These are phyloP conservation scores for Merops nubicus DNA, from an alignment of 2,113 vertebrate species.

Conservation along the genomic window DNA sequence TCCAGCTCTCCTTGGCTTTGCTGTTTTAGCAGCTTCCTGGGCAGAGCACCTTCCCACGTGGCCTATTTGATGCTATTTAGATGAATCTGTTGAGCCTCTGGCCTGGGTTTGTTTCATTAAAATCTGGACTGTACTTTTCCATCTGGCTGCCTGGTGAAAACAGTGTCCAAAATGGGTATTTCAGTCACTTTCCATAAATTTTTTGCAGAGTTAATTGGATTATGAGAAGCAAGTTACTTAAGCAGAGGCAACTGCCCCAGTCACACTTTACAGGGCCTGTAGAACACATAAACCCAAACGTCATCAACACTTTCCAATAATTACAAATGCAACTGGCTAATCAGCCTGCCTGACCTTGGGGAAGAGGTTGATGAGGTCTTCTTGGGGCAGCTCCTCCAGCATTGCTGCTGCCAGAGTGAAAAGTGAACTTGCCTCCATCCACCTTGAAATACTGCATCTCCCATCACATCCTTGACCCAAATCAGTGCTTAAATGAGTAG, in stretches of 20 bases:
- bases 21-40: not conserved
- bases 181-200: not conserved
- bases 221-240: not conserved
- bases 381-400: not conserved
- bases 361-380: not conserved
- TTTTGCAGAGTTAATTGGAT: not conserved
- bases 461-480: not conserved
- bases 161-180: not conserved
- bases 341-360: not conserved
- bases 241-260: not conserved
- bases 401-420: not conserved
- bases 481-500: not conserved
- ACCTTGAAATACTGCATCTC: not conserved
- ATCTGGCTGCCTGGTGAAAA: not conserved
- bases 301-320: not conserved
- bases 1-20: not conserved
- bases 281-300: not conserved
- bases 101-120: not conserved
- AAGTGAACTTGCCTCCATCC: not conserved
- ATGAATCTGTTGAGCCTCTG: not conserved
- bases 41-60: not conserved
- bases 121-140: constrained; percentile 15
- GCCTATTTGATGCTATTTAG: not conserved
- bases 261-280: not conserved
- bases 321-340: not conserved